Conservation (phyloP, 2,113 vertebrate genomes). For the Anoura caudifer region DNA sequence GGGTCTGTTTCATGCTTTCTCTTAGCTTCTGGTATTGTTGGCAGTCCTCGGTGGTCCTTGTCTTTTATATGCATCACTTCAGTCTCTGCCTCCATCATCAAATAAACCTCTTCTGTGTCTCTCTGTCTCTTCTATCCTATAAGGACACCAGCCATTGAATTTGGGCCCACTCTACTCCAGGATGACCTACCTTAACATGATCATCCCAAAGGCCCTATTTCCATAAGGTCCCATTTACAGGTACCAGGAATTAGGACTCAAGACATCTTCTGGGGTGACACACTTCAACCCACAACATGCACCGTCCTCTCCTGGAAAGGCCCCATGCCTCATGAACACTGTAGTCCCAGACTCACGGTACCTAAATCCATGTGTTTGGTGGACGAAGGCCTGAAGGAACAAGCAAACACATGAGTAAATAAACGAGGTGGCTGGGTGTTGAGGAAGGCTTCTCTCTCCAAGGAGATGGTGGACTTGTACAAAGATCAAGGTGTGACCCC, state of each 20-base stretch:
- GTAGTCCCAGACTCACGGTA: fast-evolving
- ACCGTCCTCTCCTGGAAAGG: neutral
- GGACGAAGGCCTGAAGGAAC: neutral
- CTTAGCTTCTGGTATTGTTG: neutral
- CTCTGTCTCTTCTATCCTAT: neutral
- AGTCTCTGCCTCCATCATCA: neutral
- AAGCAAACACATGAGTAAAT: neutral
- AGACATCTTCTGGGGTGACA: neutral
- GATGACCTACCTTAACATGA: neutral
- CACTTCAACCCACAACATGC: fast-evolving
- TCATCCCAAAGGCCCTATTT: neutral
- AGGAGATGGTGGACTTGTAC: too few relatives aligned
- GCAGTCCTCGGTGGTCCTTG: neutral
- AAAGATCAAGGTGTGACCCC: fast-evolving
- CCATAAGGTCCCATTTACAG: neutral
- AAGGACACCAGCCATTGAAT: neutral
- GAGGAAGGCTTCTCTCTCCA: neutral
- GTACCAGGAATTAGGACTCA: neutral
- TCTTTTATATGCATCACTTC: neutral
- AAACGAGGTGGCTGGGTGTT: neutral
- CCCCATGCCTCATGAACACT: neutral
- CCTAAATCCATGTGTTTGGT: neutral
- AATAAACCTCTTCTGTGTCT: neutral
- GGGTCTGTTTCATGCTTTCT: neutral
- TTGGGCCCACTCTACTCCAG: too few relatives aligned